phyloP scores from a whole-genome alignment of 2,797 vertebrate genomes.

The Oophaga sylvatica region DNA sequence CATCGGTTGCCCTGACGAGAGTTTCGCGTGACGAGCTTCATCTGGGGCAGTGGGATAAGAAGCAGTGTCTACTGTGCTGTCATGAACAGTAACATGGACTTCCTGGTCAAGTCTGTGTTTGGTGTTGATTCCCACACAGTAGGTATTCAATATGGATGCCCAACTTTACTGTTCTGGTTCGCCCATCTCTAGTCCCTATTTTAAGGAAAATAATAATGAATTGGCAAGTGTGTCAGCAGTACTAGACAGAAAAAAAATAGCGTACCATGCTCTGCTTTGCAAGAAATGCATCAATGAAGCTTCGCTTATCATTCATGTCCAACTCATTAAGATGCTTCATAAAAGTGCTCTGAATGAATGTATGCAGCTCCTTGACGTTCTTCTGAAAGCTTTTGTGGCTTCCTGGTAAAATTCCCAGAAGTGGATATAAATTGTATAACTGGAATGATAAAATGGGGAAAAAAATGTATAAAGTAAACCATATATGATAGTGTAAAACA shows the following conservation, averaged over 20 bases:
- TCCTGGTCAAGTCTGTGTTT: too few relatives aligned
- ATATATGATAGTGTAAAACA: background rate
- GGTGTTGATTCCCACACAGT: too few relatives aligned
- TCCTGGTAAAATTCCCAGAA: background rate
- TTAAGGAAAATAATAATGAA: background rate
- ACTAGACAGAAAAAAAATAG: background rate
- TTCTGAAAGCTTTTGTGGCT: background rate
- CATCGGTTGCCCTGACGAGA: too few relatives aligned
- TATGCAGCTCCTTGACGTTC: background rate
- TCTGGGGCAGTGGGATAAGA: too few relatives aligned
- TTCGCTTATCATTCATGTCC: background rate
- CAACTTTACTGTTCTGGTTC: too few relatives aligned
- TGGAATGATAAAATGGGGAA: background rate
- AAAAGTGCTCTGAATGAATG: background rate
- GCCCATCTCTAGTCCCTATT: background rate
- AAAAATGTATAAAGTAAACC: background rate
- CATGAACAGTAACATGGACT: too few relatives aligned
- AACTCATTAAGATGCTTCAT: slow-evolving; percentile 2
- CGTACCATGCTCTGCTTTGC: background rate
- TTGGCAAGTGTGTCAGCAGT: background rate
- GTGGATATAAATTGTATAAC: background rate
- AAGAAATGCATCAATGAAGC: slow-evolving; percentile 20
- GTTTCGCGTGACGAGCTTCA: too few relatives aligned
- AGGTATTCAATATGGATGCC: too few relatives aligned
- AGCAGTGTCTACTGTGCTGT: too few relatives aligned